These are phyloP conservation scores for Doris montereyensis DNA, from an alignment of 2,888 invertebrate species.

Conservation along the genomic window DNA sequence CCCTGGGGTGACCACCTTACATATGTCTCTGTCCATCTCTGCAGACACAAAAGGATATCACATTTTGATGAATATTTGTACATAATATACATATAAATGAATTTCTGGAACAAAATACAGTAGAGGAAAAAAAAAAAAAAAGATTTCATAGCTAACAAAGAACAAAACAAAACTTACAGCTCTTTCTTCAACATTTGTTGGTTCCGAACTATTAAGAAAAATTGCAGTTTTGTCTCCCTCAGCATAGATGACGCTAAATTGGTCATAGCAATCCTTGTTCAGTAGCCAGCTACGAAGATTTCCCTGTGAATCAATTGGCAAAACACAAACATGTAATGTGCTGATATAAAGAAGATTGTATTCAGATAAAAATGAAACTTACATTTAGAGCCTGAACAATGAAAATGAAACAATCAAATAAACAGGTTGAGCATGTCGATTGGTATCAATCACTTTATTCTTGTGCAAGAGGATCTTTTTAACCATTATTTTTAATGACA, in stretches of 20 bases:
- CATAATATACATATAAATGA: neutral
- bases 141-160: neutral
- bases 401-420: no score
- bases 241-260: conserved; percentile 91
- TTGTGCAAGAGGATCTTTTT: no score
- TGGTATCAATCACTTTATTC: no score
- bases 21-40: conserved; percentile 97
- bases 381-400: no score
- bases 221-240: conserved; percentile 85
- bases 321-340: no score
- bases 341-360: no score
- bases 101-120: neutral
- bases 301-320: conserved; percentile 75
- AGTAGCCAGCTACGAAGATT: conserved; percentile 93
- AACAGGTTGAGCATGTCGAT: no score
- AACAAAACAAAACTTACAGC: conserved; percentile 66
- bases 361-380: no score
- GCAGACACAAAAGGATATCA: conserved; percentile 31
- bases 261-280: conserved; percentile 96
- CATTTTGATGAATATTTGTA: neutral
- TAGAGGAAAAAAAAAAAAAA: conserved; percentile 7
- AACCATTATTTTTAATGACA: no score
- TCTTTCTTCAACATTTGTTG: conserved; percentile 84
- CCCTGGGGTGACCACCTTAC: conserved; percentile 98
- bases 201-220: conserved; percentile 92